These are phyloP conservation scores for Hippopotamyrus pictus DNA, from an alignment of 2,797 vertebrate species.

Conservation along the genomic window DNA sequence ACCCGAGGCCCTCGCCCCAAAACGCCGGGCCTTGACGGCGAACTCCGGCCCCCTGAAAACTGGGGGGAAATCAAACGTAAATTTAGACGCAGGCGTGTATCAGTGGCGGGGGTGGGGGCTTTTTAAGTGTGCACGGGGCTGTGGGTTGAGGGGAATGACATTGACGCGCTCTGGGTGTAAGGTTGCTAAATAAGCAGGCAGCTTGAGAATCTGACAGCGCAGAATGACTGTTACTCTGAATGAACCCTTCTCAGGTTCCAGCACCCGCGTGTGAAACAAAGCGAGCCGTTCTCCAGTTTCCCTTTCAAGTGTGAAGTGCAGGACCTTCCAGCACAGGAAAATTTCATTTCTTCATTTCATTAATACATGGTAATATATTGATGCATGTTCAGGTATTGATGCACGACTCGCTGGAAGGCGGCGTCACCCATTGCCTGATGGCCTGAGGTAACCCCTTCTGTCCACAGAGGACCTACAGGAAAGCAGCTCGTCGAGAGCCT, in stretches of 20 bases:
- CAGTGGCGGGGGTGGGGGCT: neutral
- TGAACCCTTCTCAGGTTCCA: constrained; percentile 13
- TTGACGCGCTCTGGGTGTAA: neutral
- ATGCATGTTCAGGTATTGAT: neutral
- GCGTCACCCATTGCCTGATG: neutral
- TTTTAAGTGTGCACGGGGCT: neutral
- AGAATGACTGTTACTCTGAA: constrained; percentile 20
- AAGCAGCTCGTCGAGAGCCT: neutral
- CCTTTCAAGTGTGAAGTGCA: neutral
- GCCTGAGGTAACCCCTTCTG: neutral
- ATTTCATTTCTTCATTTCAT: neutral
- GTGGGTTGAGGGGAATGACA: neutral
- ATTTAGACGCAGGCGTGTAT: neutral
- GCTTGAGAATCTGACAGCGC: neutral
- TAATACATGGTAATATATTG: neutral
- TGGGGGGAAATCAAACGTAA: neutral
- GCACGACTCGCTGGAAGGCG: neutral
- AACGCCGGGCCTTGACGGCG: neutral
- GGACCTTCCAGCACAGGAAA: neutral
- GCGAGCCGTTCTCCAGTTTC: neutral
- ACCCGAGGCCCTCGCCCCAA: neutral
- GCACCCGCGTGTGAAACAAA: neutral
- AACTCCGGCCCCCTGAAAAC: neutral
- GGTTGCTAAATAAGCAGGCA: constrained; percentile 20
- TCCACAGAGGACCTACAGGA: neutral